phyloP scores from a whole-genome alignment of 2,113 vertebrate genomes.

The Toxotes chatareus region DNA sequence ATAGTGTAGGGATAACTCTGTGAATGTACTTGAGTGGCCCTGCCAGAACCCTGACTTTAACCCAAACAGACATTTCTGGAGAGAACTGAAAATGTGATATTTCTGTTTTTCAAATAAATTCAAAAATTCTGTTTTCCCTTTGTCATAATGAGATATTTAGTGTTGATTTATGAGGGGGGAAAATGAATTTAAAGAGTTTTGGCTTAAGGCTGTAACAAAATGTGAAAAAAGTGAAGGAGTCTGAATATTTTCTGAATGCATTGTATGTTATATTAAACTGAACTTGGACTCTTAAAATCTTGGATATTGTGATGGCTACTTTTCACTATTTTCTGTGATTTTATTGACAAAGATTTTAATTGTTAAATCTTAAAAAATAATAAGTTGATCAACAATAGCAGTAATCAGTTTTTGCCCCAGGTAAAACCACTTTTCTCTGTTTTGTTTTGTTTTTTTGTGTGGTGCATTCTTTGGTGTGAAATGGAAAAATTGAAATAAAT shows the following conservation, averaged over 20 bases:
- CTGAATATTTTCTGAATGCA: not conserved
- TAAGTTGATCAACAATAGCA: not conserved
- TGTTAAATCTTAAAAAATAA: not conserved
- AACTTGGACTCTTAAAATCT: not conserved
- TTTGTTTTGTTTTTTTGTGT: not conserved
- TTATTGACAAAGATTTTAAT: not conserved
- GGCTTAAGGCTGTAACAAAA: no score
- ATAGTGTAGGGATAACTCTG: no score
- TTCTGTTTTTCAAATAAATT: no score
- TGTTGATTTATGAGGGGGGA: no score
- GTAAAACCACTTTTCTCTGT: not conserved
- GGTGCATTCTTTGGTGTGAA: not conserved
- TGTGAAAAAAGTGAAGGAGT: no score
- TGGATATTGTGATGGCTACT: not conserved
- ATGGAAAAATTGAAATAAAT: not conserved
- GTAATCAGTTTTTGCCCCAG: not conserved
- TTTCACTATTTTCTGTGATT: not conserved
- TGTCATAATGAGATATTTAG: no score
- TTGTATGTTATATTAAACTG: not conserved
- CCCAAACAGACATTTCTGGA: no score
- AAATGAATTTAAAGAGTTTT: no score
- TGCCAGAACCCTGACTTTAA: no score
- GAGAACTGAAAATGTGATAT: not conserved
- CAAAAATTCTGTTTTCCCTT: no score
- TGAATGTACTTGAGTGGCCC: no score